Evolutionary conservation across 2,888 invertebrate species (phyloP).

Genomic region (Phortica okadai): DNA sequence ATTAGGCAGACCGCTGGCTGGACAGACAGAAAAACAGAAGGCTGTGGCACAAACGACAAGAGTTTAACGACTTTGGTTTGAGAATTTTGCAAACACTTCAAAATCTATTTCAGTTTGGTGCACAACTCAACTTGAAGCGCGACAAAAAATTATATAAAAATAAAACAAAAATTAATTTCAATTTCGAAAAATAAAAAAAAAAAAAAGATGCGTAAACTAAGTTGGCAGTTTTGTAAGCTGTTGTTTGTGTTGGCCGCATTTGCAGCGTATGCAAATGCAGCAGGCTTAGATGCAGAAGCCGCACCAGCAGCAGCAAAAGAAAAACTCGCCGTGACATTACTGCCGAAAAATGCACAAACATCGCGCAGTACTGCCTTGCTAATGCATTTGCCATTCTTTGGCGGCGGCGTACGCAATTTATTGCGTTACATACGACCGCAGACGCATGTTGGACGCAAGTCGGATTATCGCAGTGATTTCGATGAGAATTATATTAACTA

Average conservation of each 20-base stretch:
- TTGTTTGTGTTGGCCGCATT: background rate
- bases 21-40: background rate
- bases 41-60: conserved; percentile 15
- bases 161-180: background rate
- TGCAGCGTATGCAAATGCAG: background rate
- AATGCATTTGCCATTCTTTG: conserved; percentile 65
- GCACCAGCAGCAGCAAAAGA: background rate
- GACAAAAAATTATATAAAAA: background rate
- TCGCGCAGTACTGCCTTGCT: conserved; percentile 78
- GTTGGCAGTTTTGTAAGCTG: background rate
- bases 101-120: conserved; percentile 9
- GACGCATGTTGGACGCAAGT: conserved; percentile 54
- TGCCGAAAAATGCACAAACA: conserved; percentile 50
- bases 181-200: background rate
- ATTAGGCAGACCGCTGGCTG: background rate
- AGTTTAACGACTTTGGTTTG: background rate
- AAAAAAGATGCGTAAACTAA: background rate
- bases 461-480: conserved; percentile 64
- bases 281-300: background rate
- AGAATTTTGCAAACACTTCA: conserved; percentile 30
- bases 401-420: conserved; percentile 65
- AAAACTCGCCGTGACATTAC: background rate
- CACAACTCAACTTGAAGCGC: background rate
- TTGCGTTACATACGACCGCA: conserved; percentile 63
- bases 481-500: conserved; percentile 71